Evolutionary conservation across 2,113 vertebrate genomes (phyloP).

Genomic region (Carollia perspicillata): DNA sequence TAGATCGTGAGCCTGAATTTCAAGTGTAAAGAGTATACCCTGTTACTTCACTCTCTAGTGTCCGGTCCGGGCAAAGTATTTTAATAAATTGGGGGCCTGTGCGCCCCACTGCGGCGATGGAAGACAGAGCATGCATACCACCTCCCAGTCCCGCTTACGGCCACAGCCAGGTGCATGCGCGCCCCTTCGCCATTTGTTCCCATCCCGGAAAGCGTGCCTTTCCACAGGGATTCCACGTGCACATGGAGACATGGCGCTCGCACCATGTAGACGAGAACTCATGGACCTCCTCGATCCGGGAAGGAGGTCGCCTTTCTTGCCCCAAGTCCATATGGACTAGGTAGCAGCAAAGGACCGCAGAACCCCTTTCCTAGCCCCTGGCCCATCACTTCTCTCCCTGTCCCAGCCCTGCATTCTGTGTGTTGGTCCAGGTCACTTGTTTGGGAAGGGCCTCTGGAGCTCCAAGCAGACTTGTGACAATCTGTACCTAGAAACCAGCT

Average conservation of each 20-base stretch:
- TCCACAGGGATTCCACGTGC: background rate
- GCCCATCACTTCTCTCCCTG: background rate
- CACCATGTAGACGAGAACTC: too few species aligned
- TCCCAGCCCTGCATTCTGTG: fast-evolving
- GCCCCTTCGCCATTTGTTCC: background rate
- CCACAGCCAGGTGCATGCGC: fast-evolving
- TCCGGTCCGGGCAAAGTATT: background rate
- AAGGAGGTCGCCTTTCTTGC: too few species aligned
- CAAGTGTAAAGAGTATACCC: background rate
- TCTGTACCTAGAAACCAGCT: background rate
- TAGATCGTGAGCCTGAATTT: background rate
- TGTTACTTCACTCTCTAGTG: background rate
- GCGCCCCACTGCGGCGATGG: background rate
- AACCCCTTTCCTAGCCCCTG: too few species aligned
- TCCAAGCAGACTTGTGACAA: too few species aligned
- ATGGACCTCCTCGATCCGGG: background rate
- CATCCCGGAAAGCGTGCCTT: background rate
- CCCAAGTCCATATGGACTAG: background rate
- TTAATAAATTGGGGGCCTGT: background rate
- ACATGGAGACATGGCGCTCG: background rate
- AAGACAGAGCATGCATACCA: background rate
- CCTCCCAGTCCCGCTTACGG: background rate
- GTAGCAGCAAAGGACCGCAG: background rate
- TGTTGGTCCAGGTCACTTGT: background rate
- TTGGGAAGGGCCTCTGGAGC: background rate